Evolutionary conservation across 1,140 invertebrate species (phyloP).

Genomic region (Bombyx mori): ASM3026992v2 NC_085111.1:15509001-15509500

Average conservation of each 20-base stretch:
- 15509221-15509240: slow-evolving; percentile 80
- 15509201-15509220: slow-evolving; percentile 79
- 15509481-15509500: no score
- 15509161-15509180: slow-evolving; percentile 68
- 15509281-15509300: slow-evolving; percentile 80
- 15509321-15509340: slow-evolving; percentile 84
- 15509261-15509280: slow-evolving; percentile 80
- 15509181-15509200: slow-evolving; percentile 70
- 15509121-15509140: slow-evolving; percentile 55
- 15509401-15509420: not conserved
- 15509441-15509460: not conserved
- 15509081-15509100: slow-evolving; percentile 85
- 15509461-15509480: no score
- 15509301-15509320: slow-evolving; percentile 79
- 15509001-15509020: not conserved
- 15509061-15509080: slow-evolving; percentile 73
- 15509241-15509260: slow-evolving; percentile 76
- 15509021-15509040: not conserved
- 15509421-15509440: not conserved
- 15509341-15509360: slow-evolving; percentile 87
- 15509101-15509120: slow-evolving; percentile 79
- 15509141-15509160: slow-evolving; percentile 41
- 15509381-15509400: slow-evolving; percentile 68
- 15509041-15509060: slow-evolving; percentile 3
- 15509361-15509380: slow-evolving; percentile 78